Base-by-base conservation (phyloP, 2,888 invertebrate species). In the Harpalus rubripes region DNA sequence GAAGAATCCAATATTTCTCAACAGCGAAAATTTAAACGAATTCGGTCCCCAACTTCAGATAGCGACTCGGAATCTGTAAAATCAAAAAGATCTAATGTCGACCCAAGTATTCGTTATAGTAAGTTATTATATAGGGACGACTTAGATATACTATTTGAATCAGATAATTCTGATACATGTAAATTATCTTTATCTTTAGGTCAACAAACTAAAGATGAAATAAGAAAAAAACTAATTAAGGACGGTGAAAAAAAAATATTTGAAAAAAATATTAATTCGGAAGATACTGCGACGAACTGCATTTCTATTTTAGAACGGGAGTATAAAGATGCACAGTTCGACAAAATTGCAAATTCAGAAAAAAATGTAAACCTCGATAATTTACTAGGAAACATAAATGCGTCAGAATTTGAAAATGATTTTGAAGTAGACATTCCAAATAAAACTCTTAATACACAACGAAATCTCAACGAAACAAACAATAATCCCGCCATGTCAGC, bases 121-220 rank as follows among this genome's bases (percentile, higher is more conserved):
- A 56, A 87, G 86, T 32, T 87, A 87, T 82, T 88, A 88, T 84
- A 89, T 10, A 86, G 86, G 6, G 88, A 89, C 81, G 89, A 89
- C 87, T 82, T 89, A 52, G 88, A 88, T 7, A 86, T 90, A 18
- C 87, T 87, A 44, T 89, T 90, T 86, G 41, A 74, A 44, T 74
- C 72, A 18, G 72, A 74, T 58, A 15, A 8, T 0, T 84, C 79
- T 16, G 79, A 72, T 52, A 80, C 44, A 8, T 16, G 7, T 44
- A 87, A 18, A 52, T 44, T 74, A 10, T 74, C 72, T 74, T 44
- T 74, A 10, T 74, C 72, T 10, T 15, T 74, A 16, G 18, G 72
- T 72, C 86, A 87, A 44, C 87, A 87, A 63, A 78, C 86, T 58
- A 84, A 85, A 32, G 39, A 78, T 10, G 7, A 44, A 18, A 3